Base-by-base conservation (phyloP, 2,797 vertebrate genomes). In the Lepilemur ruficaudatus region DNA sequence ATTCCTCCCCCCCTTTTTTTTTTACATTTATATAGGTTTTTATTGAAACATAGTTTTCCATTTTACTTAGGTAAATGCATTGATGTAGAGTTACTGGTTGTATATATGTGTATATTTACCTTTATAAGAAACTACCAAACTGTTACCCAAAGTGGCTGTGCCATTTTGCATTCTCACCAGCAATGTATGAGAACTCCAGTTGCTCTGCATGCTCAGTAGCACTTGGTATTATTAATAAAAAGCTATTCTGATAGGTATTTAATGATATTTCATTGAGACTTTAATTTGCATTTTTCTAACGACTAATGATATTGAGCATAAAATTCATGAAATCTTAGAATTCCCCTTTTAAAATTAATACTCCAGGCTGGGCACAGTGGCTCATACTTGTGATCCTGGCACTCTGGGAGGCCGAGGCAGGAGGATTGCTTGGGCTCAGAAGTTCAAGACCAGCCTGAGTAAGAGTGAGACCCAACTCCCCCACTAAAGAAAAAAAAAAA, bases 231-330 rank as follows among this genome's bases (percentile, higher is more conserved):
- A 80, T 55, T 84, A 43, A 61, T 1, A n/a, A 48, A 82, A 93
- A 95, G 17, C 55, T 43, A 35, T 89, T 50, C 50, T 82, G n/a
- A 61, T 86, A 65, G 23, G 55, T 73, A 4, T 43, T 55, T 73
- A 91, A 15, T 92, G 69, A 43, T 89, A 61, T 70, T 93, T 95
- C 52, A 70, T 41, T 93, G 52, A 96, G 13, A 43, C 86, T 80
- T 46, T 69, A 57, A 82, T 93, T 90, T 93, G 55, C 14, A 69
- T 87, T 93, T 94, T 12, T 92, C 18, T 81, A 70, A 50, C 86
- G 52, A 59, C 22, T 73, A 12, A 61, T 89, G 32, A 32, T 61
- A 22, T 52, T 41, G 25, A 79, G 2, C 22, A 41, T 80, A 75
- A 75, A 79, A 48, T 93, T 88, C 4, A 79, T 70, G 48, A 93